These are phyloP conservation scores for Heliconius ethilla DNA, from an alignment of 2,888 invertebrate genomes.

Conservation along the genomic window DNA sequence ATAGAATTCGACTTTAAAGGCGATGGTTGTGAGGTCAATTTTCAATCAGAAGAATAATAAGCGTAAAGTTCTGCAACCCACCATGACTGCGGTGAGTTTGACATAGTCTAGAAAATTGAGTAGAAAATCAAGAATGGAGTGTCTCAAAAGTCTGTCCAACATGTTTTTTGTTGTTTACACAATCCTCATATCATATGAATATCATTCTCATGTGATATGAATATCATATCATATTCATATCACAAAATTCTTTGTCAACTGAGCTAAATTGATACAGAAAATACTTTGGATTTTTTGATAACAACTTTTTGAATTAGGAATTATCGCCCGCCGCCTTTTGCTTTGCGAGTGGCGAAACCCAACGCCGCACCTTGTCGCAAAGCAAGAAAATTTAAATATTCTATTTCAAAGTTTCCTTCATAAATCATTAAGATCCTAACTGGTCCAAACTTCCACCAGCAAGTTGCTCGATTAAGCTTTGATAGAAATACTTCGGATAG, in stretches of 20 bases:
- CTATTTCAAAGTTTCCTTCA: background rate
- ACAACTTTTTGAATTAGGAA: background rate
- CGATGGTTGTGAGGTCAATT: background rate
- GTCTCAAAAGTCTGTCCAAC: no score
- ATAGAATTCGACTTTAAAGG: background rate
- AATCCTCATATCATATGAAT: no score
- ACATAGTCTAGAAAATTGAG: no score
- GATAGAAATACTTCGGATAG: conserved; percentile 32
- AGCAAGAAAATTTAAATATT: background rate
- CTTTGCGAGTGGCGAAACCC: background rate
- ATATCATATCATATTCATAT: no score
- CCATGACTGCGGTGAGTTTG: no score
- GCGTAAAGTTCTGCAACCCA: no score
- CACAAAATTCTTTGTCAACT: no score
- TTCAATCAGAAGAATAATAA: background rate
- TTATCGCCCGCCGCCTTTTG: background rate
- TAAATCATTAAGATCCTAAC: conserved; percentile 23
- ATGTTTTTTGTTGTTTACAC: no score
- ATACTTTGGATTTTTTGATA: background rate
- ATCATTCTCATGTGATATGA: no score
- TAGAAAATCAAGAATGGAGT: no score
- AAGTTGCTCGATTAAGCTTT: conserved; percentile 39
- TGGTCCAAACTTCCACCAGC: conserved; percentile 29
- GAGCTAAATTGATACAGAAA: background rate
- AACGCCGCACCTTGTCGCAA: background rate